Conservation (phyloP, 2,888 invertebrate species). For the Yponomeuta malinellus region DNA sequence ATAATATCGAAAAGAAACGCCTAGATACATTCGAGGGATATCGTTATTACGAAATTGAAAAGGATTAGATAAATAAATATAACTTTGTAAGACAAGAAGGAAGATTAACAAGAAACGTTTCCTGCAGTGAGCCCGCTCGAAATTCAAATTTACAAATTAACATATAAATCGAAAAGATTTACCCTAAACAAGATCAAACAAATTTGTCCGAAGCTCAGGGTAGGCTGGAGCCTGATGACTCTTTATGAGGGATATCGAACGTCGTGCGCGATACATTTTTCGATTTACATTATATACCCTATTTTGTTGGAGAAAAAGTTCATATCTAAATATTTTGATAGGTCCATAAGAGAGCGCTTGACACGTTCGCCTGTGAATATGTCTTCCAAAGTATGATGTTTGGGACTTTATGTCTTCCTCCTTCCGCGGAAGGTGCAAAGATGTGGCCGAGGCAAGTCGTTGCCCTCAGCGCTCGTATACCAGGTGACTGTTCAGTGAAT, state of each 20-base stretch:
- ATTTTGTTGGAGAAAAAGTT: conserved; percentile 35
- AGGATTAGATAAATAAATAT: conserved; percentile 34
- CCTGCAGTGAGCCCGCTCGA: conserved; percentile 47
- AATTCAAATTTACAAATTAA: conserved; percentile 71
- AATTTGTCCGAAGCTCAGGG: conserved; percentile 61
- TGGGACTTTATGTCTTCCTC: neutral
- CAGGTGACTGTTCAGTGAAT: neutral
- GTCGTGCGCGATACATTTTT: conserved; percentile 34
- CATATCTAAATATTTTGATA: conserved; percentile 30
- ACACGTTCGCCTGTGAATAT: conserved; percentile 22
- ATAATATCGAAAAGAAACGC: neutral
- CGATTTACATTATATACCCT: conserved; percentile 47
- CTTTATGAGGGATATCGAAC: conserved; percentile 47
- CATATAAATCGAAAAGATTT: conserved; percentile 74
- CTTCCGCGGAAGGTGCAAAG: neutral
- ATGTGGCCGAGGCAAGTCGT: neutral
- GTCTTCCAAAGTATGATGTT: conserved; percentile 7
- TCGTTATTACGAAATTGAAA: conserved; percentile 30
- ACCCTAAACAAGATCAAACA: conserved; percentile 71
- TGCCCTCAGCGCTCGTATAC: neutral
- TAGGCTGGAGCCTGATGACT: conserved; percentile 52
- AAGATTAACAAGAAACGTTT: conserved; percentile 57
- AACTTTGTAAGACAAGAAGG: conserved; percentile 39
- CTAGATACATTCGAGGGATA: neutral
- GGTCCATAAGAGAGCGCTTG: conserved; percentile 16